Conservation (phyloP, 2,888 invertebrate genomes). For the Pterostichus madidus region DNA sequence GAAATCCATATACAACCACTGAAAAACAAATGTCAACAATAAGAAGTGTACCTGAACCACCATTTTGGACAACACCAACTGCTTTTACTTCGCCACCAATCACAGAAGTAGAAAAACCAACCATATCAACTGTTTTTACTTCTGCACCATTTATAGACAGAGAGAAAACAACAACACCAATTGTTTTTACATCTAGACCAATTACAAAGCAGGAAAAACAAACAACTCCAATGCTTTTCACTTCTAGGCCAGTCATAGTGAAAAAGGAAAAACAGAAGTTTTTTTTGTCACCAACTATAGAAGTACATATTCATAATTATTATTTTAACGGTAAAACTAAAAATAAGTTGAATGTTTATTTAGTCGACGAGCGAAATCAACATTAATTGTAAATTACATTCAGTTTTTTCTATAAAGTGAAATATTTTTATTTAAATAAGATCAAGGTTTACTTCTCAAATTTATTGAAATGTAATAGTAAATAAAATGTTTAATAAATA, state of each 20-base stretch:
- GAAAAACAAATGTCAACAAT: not conserved
- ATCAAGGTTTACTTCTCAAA: not conserved
- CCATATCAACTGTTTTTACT: not conserved
- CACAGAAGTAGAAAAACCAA: not conserved
- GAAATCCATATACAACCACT: not conserved
- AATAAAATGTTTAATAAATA: not conserved
- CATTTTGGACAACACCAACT: not conserved
- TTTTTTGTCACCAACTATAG: conserved; percentile 44
- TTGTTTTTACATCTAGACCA: not conserved
- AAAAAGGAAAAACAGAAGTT: not conserved
- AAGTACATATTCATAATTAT: conserved; percentile 60
- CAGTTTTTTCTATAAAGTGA: no score
- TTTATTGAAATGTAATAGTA: not conserved
- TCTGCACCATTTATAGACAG: not conserved
- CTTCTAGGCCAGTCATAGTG: not conserved
- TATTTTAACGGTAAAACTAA: conserved; percentile 4
- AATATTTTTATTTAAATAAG: no score
- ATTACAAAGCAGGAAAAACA: not conserved
- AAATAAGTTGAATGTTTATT: not conserved
- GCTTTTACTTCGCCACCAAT: not conserved
- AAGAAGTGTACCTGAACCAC: not conserved
- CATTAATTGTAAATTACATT: no score
- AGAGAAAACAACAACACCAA: not conserved
- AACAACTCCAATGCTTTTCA: not conserved
- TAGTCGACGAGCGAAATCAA: not conserved